Evolutionary conservation across 2,797 vertebrate genomes (phyloP).

Genomic region (Kryptopterus vitreolus): DNA sequence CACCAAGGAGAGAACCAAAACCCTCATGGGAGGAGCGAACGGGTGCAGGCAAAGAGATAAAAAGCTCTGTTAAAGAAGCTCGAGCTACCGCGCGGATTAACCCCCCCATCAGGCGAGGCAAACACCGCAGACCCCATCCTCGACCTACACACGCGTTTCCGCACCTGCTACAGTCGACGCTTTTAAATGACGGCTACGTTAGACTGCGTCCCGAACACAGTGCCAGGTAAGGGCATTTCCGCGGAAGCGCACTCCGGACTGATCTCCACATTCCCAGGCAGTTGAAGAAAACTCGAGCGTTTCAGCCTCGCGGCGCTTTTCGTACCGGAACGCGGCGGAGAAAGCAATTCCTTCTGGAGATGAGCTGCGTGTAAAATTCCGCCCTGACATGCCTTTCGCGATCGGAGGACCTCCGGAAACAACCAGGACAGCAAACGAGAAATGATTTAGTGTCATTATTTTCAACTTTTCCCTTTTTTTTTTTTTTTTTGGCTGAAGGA

Average conservation of each 20-base stretch:
- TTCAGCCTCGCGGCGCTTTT: slow-evolving; percentile 13
- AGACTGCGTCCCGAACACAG: neutral
- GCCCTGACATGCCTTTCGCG: slow-evolving; percentile 73
- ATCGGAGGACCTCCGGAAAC: slow-evolving; percentile 46
- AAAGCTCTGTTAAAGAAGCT: slow-evolving; percentile 60
- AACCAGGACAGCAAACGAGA: neutral
- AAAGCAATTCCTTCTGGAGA: slow-evolving; percentile 21
- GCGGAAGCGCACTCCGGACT: slow-evolving; percentile 24
- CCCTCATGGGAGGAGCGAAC: slow-evolving; percentile 71
- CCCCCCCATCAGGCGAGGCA: slow-evolving; percentile 26
- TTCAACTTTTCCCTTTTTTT: neutral
- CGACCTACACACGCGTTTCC: neutral
- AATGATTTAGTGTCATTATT: neutral
- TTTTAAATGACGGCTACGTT: slow-evolving; percentile 13
- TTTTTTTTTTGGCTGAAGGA: neutral
- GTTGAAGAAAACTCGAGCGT: neutral
- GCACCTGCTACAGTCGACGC: too few species aligned
- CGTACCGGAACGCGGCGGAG: slow-evolving; percentile 32
- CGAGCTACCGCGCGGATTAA: slow-evolving; percentile 48
- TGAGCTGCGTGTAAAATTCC: slow-evolving; percentile 47
- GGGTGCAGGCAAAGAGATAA: slow-evolving; percentile 64
- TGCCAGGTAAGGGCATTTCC: slow-evolving; percentile 24
- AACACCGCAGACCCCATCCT: neutral
- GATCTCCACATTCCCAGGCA: neutral
- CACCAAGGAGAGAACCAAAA: slow-evolving; percentile 32